These are phyloP conservation scores for Meteorus sp. DNA, from an alignment of 1,140 invertebrate species.

Conservation along the genomic window DNA sequence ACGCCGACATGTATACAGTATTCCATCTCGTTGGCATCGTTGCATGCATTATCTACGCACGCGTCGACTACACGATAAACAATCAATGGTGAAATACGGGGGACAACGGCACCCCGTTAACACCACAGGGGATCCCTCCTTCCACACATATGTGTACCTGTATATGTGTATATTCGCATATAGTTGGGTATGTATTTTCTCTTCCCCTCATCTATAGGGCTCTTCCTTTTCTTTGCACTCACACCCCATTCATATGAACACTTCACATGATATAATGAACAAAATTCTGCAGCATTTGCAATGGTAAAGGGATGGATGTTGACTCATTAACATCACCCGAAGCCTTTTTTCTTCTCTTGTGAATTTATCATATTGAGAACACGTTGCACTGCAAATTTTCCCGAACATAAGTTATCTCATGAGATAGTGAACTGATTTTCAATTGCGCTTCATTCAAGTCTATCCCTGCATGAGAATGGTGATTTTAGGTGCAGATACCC, in stretches of 20 bases:
- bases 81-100: constrained; percentile 48
- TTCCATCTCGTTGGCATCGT: constrained; percentile 15
- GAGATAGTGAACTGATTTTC: too few species aligned
- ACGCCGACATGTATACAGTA: constrained; percentile 1
- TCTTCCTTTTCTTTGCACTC: too few species aligned
- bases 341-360: neutral
- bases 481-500: too few species aligned
- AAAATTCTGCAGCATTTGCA: neutral
- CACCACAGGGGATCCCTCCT: constrained; percentile 8
- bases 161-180: too few species aligned
- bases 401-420: too few species aligned
- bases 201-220: neutral
- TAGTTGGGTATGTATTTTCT: neutral
- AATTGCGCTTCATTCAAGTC: too few species aligned
- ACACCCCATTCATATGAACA: too few species aligned
- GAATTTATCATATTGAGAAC: too few species aligned
- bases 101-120: constrained; percentile 11
- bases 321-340: neutral
- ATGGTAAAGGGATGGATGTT: neutral
- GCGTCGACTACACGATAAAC: constrained; percentile 35
- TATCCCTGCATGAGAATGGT: too few species aligned
- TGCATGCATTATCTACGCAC: constrained; percentile 41
- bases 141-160: neutral
- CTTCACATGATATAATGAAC: too few species aligned
- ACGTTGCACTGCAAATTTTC: too few species aligned